A percentile compares a stretch with the other conserved stretches of the same genome.
Evolutionary conservation across 2,797 vertebrate species (phyloP).

Genomic region (Semotilus atromaculatus): DNA sequence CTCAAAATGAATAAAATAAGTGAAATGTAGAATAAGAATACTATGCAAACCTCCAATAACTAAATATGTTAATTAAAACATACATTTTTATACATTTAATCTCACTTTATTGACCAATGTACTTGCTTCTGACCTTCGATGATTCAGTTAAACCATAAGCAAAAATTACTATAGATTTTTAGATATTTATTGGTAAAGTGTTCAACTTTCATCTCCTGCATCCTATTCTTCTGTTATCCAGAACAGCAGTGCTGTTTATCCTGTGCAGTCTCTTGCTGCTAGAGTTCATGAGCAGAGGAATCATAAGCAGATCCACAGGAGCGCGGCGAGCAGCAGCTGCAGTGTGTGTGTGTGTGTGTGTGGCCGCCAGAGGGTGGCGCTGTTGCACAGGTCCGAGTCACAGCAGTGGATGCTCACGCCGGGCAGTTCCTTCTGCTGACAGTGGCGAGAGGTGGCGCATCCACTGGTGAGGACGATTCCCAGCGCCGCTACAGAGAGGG

Average conservation of each 20-base stretch:
- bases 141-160: too few relatives aligned
- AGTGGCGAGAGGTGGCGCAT: conserved; percentile 91
- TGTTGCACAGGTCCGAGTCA: conserved; percentile 83
- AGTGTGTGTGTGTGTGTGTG: conserved; percentile 41
- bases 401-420: conserved; percentile 87
- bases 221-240: too few relatives aligned
- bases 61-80: too few relatives aligned
- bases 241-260: background rate
- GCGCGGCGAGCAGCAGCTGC: conserved; percentile 47
- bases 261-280: background rate
- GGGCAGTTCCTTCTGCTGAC: conserved; percentile 90
- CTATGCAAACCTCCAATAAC: too few relatives aligned
- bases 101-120: too few relatives aligned
- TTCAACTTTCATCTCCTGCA: too few relatives aligned
- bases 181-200: too few relatives aligned
- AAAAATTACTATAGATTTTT: too few relatives aligned
- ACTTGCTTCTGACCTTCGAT: too few relatives aligned
- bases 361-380: conserved; percentile 64
- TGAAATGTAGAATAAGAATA: too few relatives aligned
- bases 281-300: background rate
- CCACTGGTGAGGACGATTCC: conserved; percentile 88
- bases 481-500: conserved; percentile 78
- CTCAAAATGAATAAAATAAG: too few relatives aligned
- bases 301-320: background rate
- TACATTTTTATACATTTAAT: too few relatives aligned